Percentiles rank a stretch among this genome's conserved stretches.
Evolutionary conservation across 1,140 invertebrate genomes (phyloP).

Genomic region (Neodiprion lecontei): DNA sequence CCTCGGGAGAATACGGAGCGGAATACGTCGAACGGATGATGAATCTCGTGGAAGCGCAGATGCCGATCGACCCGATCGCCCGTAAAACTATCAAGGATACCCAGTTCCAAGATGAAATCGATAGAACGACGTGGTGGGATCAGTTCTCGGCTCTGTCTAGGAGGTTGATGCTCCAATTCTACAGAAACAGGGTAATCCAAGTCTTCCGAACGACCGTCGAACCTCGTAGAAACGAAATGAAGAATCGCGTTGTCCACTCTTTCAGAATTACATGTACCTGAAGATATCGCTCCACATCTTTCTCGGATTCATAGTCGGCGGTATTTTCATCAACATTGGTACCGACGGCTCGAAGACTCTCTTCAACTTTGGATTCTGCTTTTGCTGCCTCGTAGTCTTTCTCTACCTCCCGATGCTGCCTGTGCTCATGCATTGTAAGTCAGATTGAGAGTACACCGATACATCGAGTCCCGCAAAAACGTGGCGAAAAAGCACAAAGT

Average conservation of each 20-base stretch:
- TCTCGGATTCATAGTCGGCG: constrained; percentile 74
- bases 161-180: constrained; percentile 75
- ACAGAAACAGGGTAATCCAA: constrained; percentile 70
- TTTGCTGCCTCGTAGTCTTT: constrained; percentile 77
- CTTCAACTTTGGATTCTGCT: constrained; percentile 85
- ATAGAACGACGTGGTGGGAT: constrained; percentile 58
- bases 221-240: neutral
- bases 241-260: constrained; percentile 39
- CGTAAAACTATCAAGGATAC: constrained; percentile 41
- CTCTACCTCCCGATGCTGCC: constrained; percentile 83
- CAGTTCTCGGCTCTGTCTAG: constrained; percentile 72
- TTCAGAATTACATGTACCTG: constrained; percentile 74
- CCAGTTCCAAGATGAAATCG: constrained; percentile 27
- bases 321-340: constrained; percentile 74
- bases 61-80: constrained; percentile 63
- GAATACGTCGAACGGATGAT: constrained; percentile 70
- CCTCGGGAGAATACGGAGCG: constrained; percentile 75
- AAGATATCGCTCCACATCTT: constrained; percentile 73
- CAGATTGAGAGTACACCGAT: too few species aligned
- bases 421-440: constrained; percentile 77
- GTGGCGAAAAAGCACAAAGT: too few species aligned
- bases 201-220: constrained; percentile 12
- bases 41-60: constrained; percentile 65
- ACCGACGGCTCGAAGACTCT: constrained; percentile 80
- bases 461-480: too few species aligned